phyloP scores from a whole-genome alignment of 2,797 vertebrate species.

The Orientallactaga sibirica region DNA sequence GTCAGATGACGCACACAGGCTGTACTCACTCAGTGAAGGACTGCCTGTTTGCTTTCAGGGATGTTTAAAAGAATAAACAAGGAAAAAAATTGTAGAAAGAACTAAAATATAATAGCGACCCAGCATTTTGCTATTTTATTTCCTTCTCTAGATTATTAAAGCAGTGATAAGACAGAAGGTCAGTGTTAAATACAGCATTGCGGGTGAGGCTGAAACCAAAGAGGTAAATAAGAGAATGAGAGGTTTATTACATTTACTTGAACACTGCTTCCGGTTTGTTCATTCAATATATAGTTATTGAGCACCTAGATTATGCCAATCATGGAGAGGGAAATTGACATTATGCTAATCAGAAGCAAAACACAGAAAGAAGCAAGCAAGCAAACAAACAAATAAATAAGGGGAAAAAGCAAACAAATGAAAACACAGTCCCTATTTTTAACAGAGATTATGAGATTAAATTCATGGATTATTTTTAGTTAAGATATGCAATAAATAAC shows the following conservation, averaged over 20 bases:
- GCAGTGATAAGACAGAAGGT: not conserved
- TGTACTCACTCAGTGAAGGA: not conserved
- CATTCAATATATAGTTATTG: not conserved
- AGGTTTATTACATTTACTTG: not conserved
- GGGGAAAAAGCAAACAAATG: not conserved
- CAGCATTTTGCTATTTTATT: not conserved
- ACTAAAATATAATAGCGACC: not conserved
- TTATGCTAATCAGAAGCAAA: slow-evolving; percentile 35
- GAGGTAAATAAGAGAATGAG: not conserved
- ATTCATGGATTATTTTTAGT: not conserved
- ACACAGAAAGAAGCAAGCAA: slow-evolving; percentile 35
- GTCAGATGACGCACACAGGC: too few relatives aligned
- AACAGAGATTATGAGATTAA: not conserved
- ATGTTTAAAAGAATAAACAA: not conserved
- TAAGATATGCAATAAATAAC: not conserved
- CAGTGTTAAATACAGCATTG: not conserved
- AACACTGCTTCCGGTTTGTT: slow-evolving; percentile 4
- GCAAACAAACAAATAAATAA: not conserved
- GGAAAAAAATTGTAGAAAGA: not conserved
- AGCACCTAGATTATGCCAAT: not conserved
- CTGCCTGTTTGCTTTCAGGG: not conserved
- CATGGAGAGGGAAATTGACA: not conserved
- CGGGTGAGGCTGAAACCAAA: not conserved
- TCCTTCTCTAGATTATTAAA: not conserved
- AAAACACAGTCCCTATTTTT: not conserved